Base-by-base conservation (phyloP, 2,888 invertebrate genomes). In the Drosophila kanekoi region DNA sequence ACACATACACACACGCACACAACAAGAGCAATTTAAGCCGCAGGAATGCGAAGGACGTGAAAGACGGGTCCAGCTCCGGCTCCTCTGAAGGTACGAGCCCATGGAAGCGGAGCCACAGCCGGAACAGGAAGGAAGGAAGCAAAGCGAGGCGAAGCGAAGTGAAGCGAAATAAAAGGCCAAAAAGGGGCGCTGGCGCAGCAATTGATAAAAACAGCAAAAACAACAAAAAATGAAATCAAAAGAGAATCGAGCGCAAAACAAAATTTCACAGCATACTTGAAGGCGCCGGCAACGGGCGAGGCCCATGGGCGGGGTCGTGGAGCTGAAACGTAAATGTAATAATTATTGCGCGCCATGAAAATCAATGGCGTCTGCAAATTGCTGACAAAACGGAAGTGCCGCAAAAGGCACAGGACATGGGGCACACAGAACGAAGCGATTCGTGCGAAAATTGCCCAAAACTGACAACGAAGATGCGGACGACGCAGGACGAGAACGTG, bases 11-110 rank as follows among this genome's bases (percentile, higher is more conserved):
- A 13, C 32, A 45, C 45, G 54, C 44, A 58, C 48, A 82, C 78
- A 81, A 84, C 80, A 83, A 81, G 79, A 86, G 77, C 84, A 87
- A 87, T 87, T 87, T 87, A 87, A 89, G 78, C 88, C 87, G 78
- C 89, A 86, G 81, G 86, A 83, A 87, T 83, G 86, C 79, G 57
- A 79, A 78, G 71, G 75, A 65, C 67, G 70, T 58, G 65, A 61
- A 78, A 75, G 79, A 65, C 71, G 70, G 48, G 74, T 35, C 52
- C 61, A 57, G 54, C 8, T 28, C 28, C 28, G 64, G 56, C 18
- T 59, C 44, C 47, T 16, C 47, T 20, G n/a, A 33, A 45, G 14
- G 41, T 4, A 6, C 47, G 45, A 16, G 41, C 16, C 16, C 23
- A 23, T n/a, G n/a, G 51, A 35, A 35, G 20, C 37, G 41, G 56